phyloP scores from a whole-genome alignment of 64 coral and sea anemone genomes.

The Dendronephthya gigantea region DNA sequence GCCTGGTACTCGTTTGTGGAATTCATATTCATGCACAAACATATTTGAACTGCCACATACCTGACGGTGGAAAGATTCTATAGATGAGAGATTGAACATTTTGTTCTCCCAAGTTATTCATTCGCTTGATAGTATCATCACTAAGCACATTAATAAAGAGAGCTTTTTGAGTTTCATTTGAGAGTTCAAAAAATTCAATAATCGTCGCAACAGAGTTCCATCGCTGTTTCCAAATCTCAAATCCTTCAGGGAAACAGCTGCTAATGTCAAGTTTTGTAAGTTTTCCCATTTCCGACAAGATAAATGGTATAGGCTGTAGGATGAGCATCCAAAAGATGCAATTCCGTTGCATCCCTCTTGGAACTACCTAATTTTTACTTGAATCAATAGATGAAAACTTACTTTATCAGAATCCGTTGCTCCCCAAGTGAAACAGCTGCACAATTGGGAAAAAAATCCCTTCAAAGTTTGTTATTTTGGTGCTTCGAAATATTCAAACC shows the following conservation, averaged over 20 bases:
- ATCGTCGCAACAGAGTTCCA: background rate
- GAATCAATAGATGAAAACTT: no score
- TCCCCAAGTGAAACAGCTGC: no score
- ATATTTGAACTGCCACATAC: background rate
- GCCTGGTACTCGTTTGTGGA: background rate
- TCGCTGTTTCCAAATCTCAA: background rate
- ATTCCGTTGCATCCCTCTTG: no score
- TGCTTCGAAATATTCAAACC: no score
- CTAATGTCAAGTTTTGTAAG: background rate
- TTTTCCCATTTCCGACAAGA: background rate
- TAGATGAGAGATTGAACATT: background rate
- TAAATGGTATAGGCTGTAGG: no score
- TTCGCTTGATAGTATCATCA: background rate
- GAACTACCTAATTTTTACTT: no score
- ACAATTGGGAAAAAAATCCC: no score
- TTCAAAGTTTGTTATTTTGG: no score
- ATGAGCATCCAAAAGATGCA: no score
- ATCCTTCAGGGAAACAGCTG: background rate
- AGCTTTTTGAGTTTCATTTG: background rate
- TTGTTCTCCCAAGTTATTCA: background rate
- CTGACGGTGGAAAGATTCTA: background rate
- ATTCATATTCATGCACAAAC: conserved; percentile 7
- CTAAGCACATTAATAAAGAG: conserved; percentile 4
- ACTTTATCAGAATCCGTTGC: no score
- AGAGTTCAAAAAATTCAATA: background rate